Evolutionary conservation across 1,140 invertebrate genomes (phyloP).

Genomic region (Drosophila subobscura): DNA sequence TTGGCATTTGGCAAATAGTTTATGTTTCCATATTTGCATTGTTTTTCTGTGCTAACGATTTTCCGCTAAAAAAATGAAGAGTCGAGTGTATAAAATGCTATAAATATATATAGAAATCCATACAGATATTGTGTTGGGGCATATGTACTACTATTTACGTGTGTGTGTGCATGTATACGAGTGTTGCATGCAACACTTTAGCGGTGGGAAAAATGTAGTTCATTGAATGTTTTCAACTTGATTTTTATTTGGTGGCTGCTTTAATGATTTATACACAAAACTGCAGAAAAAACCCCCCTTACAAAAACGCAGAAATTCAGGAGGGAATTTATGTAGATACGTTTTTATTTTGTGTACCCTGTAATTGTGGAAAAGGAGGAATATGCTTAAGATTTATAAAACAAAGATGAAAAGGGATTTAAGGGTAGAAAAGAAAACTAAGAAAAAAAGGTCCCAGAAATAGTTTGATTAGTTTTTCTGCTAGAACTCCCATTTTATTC

Average conservation of each 20-base stretch:
- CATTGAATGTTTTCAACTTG: conserved; percentile 81
- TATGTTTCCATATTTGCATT: conserved; percentile 54
- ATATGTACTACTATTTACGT: conserved; percentile 34
- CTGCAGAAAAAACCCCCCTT: conserved; percentile 38
- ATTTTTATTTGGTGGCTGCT: conserved; percentile 79
- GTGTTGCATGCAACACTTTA: conserved; percentile 53
- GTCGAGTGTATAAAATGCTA: conserved; percentile 41
- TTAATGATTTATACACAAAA: conserved; percentile 78
- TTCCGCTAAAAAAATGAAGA: conserved; percentile 1
- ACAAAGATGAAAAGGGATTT: too few relatives aligned
- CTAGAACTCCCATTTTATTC: too few relatives aligned
- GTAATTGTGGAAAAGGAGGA: too few relatives aligned
- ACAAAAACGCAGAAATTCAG: conserved; percentile 27
- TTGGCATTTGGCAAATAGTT: conserved; percentile 45
- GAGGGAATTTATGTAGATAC: conserved; percentile 9
- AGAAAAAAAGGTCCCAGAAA: too few relatives aligned
- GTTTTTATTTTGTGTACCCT: conserved; percentile 7
- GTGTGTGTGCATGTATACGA: conserved; percentile 17
- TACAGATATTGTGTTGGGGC: conserved; percentile 27
- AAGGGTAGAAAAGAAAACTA: too few relatives aligned
- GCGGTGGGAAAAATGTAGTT: conserved; percentile 67
- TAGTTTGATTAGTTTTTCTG: too few relatives aligned
- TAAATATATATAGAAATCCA: conserved; percentile 32
- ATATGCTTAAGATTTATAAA: too few relatives aligned
- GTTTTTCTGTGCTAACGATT: conserved; percentile 27